These are phyloP conservation scores for Laticauda laticaudata DNA, from an alignment of 2,113 vertebrate genomes.

Conservation along the genomic window DNA sequence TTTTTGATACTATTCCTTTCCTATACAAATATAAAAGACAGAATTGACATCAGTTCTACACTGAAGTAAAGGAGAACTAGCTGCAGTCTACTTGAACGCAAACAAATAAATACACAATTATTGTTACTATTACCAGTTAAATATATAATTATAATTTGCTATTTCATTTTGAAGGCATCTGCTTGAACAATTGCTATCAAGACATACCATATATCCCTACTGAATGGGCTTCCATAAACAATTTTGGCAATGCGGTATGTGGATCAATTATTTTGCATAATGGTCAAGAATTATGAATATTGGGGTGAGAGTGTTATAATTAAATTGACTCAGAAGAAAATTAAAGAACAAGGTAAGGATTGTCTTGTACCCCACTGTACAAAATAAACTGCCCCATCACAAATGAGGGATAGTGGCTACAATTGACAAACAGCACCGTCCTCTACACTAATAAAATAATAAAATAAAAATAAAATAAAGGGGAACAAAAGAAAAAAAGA, in stretches of 20 bases:
- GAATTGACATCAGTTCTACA: background rate
- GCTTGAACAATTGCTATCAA: conserved; percentile 52
- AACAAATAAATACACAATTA: background rate
- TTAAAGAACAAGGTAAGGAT: conserved; percentile 31
- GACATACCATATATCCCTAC: background rate
- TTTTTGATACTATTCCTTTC: background rate
- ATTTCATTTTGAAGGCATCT: conserved; percentile 29
- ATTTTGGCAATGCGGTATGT: conserved; percentile 42
- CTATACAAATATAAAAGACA: rapidly evolving
- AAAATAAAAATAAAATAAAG: background rate
- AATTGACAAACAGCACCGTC: background rate
- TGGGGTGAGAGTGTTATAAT: background rate
- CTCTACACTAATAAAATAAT: rapidly evolving
- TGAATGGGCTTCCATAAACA: conserved; percentile 12
- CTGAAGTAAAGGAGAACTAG: conserved; percentile 1
- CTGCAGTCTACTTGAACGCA: conserved; percentile 7
- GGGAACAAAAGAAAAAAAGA: background rate
- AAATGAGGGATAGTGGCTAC: background rate
- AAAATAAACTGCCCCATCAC: background rate
- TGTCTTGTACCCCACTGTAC: conserved; percentile 2
- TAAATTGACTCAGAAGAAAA: conserved; percentile 25
- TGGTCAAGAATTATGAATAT: conserved; percentile 21
- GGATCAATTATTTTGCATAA: conserved; percentile 44
- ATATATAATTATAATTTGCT: conserved; percentile 42
- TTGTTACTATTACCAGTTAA: conserved; percentile 36